phyloP scores from a whole-genome alignment of 2,113 vertebrate genomes.

The Gnathonemus longibarbis region DNA sequence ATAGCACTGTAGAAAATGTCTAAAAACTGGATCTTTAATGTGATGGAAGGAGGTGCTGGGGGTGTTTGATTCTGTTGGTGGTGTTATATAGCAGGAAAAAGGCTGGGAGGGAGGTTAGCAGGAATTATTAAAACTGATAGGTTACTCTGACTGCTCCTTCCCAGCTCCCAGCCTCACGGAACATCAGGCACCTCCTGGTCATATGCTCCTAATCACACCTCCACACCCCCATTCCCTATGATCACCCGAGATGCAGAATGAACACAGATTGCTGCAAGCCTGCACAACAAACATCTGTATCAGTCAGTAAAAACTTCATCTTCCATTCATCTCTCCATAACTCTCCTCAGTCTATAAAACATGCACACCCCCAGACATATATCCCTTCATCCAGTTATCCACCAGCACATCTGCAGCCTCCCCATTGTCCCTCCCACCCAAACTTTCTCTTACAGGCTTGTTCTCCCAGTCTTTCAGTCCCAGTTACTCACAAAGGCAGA shows the following conservation, averaged over 20 bases:
- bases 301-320: not conserved
- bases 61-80: not conserved
- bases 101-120: not conserved
- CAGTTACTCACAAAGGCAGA: slow-evolving; percentile 25
- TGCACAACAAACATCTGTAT: not conserved
- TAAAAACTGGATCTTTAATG: not conserved
- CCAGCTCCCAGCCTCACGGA: not conserved
- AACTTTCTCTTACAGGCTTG: not conserved
- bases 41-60: not conserved
- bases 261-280: not conserved
- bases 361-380: not conserved
- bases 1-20: not conserved
- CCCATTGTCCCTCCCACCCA: not conserved
- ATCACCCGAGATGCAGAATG: not conserved
- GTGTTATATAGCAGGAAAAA: not conserved
- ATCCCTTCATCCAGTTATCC: not conserved
- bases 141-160: not conserved
- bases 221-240: not conserved
- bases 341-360: not conserved
- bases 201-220: not conserved
- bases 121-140: not conserved
- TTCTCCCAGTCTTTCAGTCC: not conserved
- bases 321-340: not conserved
- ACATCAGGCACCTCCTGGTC: not conserved
- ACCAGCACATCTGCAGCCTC: not conserved